A percentile compares a stretch with the other conserved stretches of the same genome.
These are phyloP conservation scores for Himalopsyche anomala DNA, from an alignment of 2,888 invertebrate genomes.

Conservation along the genomic window DNA sequence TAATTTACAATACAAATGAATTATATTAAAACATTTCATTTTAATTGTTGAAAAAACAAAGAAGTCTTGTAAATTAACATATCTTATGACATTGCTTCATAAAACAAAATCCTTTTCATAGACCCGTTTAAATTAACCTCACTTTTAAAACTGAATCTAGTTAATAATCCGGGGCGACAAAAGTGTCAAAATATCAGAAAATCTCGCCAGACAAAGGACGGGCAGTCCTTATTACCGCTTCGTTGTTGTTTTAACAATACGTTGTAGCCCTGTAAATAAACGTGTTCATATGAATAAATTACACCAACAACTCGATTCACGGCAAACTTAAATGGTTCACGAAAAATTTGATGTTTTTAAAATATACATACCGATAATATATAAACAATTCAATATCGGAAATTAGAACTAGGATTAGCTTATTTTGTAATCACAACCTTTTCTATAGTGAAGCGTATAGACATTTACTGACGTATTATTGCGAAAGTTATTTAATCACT, in stretches of 20 bases:
- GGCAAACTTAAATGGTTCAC: no score
- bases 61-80: neutral
- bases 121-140: conserved; percentile 18
- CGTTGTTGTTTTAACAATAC: conserved; percentile 45
- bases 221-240: conserved; percentile 44
- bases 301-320: neutral
- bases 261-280: conserved; percentile 48
- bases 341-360: no score
- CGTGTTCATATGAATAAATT: neutral
- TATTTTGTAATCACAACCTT: no score
- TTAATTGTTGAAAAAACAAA: no score
- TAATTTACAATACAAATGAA: no score
- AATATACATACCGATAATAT: no score
- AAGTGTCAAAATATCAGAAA: conserved; percentile 57
- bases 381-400: no score
- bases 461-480: no score
- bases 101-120: conserved; percentile 9
- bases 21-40: no score
- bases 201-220: conserved; percentile 49
- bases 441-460: no score
- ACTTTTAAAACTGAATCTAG: conserved; percentile 13
- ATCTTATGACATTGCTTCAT: neutral
- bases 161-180: conserved; percentile 24
- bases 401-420: no score
- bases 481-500: no score